Percentiles rank a stretch among this genome's conserved stretches.
These are phyloP conservation scores for Onychostoma macrolepis DNA, from an alignment of 2,113 vertebrate genomes.

Conservation along the genomic window DNA sequence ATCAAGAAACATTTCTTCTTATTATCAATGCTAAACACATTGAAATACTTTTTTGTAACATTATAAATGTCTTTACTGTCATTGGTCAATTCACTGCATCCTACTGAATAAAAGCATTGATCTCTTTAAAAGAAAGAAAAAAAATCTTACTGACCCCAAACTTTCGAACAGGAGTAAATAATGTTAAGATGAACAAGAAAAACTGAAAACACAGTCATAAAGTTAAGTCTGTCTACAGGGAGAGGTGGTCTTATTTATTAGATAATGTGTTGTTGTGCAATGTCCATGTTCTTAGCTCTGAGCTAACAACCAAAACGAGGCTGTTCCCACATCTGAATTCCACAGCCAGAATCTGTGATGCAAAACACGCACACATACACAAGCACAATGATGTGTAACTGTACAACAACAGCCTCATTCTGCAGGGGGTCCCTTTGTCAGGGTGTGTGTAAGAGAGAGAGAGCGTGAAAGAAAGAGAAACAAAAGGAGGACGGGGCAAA, in stretches of 20 bases:
- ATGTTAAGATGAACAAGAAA: background rate
- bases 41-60: background rate
- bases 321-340: slow-evolving; percentile 44
- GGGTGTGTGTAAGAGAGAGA: background rate
- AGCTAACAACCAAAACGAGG: background rate
- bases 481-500: background rate
- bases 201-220: background rate
- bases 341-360: slow-evolving; percentile 11
- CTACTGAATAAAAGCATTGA: background rate
- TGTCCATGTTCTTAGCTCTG: background rate
- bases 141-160: background rate
- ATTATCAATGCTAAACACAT: background rate
- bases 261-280: background rate
- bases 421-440: slow-evolving; percentile 54
- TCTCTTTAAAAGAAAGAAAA: background rate
- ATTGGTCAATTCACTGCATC: background rate
- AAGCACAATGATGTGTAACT: slow-evolving; percentile 33
- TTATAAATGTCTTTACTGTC: background rate
- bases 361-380: slow-evolving; percentile 27
- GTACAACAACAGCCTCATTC: slow-evolving; percentile 65
- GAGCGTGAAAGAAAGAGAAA: background rate
- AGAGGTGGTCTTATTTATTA: slow-evolving; percentile 1
- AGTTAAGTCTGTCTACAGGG: background rate
- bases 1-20: background rate
- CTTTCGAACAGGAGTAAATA: background rate